These are phyloP conservation scores for Drosophila prolongata DNA, from an alignment of 2,888 invertebrate species.

Conservation along the genomic window DNA sequence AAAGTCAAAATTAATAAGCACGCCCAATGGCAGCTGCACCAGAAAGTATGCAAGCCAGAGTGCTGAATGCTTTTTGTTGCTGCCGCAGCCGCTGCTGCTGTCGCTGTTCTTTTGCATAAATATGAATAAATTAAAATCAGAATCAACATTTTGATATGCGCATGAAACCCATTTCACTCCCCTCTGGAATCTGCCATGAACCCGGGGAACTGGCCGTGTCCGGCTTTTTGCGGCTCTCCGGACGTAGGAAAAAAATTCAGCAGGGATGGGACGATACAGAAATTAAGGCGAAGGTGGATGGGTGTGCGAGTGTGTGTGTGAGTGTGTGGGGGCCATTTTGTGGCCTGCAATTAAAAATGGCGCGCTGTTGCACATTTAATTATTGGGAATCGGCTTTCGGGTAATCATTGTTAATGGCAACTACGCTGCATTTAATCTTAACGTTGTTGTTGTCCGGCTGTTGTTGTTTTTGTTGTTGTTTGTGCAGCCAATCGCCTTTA, in stretches of 20 bases:
- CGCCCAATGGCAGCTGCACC: conserved; percentile 38
- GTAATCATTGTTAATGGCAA: conserved; percentile 81
- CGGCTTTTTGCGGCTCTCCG: conserved; percentile 39
- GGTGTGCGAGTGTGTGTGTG: neutral
- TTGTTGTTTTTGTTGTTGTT: conserved; percentile 10
- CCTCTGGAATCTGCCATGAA: conserved; percentile 26
- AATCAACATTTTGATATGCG: conserved; percentile 77
- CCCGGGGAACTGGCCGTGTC: conserved; percentile 27
- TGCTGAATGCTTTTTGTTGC: conserved; percentile 42
- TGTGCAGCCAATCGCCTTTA: conserved; percentile 51
- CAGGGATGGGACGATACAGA: conserved; percentile 8
- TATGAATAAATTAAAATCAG: conserved; percentile 77
- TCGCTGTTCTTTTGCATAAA: conserved; percentile 76
- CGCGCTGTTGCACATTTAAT: conserved; percentile 80
- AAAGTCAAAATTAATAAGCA: conserved; percentile 59
- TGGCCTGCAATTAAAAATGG: conserved; percentile 77
- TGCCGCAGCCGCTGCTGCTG: conserved; percentile 6
- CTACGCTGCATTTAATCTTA: conserved; percentile 76
- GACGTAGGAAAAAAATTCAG: conserved; percentile 6
- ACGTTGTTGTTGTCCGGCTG: conserved; percentile 36
- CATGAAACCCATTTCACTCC: conserved; percentile 44
- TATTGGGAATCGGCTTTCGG: conserved; percentile 81
- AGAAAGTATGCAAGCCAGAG: conserved; percentile 65
- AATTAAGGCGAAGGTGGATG: conserved; percentile 21
- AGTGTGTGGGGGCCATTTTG: conserved; percentile 60